phyloP scores from a whole-genome alignment of 2,888 invertebrate species.

The Dicyrtoma fusca region DNA sequence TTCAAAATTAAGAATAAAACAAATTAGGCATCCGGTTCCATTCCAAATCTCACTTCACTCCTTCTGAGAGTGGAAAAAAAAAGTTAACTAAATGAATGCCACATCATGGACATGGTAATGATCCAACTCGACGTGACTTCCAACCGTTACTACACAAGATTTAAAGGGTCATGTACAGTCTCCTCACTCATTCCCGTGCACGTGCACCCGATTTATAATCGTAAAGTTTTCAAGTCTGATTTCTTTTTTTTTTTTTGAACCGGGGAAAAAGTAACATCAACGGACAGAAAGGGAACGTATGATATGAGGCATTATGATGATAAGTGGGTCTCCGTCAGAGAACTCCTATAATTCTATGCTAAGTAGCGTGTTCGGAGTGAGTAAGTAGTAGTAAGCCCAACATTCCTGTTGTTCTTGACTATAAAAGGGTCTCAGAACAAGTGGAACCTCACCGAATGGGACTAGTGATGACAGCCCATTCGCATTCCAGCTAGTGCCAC shows the following conservation, averaged over 20 bases:
- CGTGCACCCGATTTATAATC: neutral
- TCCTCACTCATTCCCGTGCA: neutral
- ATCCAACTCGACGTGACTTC: neutral
- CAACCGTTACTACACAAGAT: neutral
- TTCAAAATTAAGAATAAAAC: too few species aligned
- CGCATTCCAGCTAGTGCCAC: neutral
- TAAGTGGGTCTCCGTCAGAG: constrained; percentile 8
- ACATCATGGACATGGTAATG: neutral
- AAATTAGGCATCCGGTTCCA: too few species aligned
- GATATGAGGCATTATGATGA: constrained; percentile 16
- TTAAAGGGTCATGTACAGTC: neutral
- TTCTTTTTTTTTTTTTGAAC: neutral
- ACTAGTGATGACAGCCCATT: too few species aligned
- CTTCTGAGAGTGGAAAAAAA: too few species aligned
- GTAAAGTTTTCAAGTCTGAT: neutral
- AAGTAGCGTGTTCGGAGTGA: constrained; percentile 19
- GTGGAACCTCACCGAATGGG: constrained; percentile 1
- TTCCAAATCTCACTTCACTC: too few species aligned
- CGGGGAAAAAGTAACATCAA: neutral
- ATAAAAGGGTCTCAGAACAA: constrained; percentile 28
- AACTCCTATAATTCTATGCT: constrained; percentile 31
- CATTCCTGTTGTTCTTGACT: constrained; percentile 27
- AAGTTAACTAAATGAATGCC: neutral
- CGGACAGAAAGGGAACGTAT: constrained; percentile 2
- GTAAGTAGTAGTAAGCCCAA: constrained; percentile 13